A percentile compares a stretch with the other conserved stretches of the same genome.
Conservation (phyloP, 2,888 invertebrate species). For the Dorcus hopei region DNA sequence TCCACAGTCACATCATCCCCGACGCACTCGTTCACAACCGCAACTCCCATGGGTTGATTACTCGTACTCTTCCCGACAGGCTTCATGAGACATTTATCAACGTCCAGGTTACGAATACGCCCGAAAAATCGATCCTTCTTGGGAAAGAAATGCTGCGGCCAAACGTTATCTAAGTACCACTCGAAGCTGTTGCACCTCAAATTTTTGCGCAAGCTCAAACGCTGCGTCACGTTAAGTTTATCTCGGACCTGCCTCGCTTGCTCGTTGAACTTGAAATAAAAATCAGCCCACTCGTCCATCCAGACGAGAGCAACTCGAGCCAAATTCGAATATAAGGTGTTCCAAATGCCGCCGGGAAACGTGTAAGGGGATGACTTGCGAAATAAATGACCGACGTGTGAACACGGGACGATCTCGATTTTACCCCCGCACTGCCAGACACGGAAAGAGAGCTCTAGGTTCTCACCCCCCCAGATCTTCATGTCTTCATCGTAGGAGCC, state of each 20-base stretch:
- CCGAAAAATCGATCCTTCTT: slow-evolving; percentile 96
- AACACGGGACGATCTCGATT: slow-evolving; percentile 93
- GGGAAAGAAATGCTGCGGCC: slow-evolving; percentile 96
- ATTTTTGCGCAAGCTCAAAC: slow-evolving; percentile 58
- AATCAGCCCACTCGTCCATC: slow-evolving; percentile 99
- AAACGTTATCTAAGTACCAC: slow-evolving; percentile 97
- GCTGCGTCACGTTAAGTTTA: slow-evolving; percentile 59
- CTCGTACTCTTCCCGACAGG: slow-evolving; percentile 62
- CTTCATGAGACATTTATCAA: slow-evolving; percentile 71
- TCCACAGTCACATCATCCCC: slow-evolving; percentile 84
- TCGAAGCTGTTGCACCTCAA: slow-evolving; percentile 88
- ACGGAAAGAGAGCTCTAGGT: slow-evolving; percentile 93
- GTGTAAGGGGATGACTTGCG: slow-evolving; percentile 86
- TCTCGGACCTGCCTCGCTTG: slow-evolving; percentile 70
- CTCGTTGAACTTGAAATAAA: slow-evolving; percentile 94
- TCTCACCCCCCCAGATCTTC: slow-evolving; percentile 98
- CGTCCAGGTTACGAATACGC: slow-evolving; percentile 88
- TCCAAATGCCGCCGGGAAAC: slow-evolving; percentile 87
- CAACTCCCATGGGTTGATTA: slow-evolving; percentile 95
- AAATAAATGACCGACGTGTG: slow-evolving; percentile 97
- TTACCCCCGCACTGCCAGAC: slow-evolving; percentile 97
- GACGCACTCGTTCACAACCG: slow-evolving; percentile 92
- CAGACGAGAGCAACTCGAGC: slow-evolving; percentile 98
- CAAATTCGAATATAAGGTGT: slow-evolving; percentile 93
- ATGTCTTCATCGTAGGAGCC: slow-evolving; percentile 72